Percentiles rank a stretch among this genome's conserved stretches.
Evolutionary conservation across 2,797 vertebrate species (phyloP).

Genomic region (Synaphobranchus kaupii): DNA sequence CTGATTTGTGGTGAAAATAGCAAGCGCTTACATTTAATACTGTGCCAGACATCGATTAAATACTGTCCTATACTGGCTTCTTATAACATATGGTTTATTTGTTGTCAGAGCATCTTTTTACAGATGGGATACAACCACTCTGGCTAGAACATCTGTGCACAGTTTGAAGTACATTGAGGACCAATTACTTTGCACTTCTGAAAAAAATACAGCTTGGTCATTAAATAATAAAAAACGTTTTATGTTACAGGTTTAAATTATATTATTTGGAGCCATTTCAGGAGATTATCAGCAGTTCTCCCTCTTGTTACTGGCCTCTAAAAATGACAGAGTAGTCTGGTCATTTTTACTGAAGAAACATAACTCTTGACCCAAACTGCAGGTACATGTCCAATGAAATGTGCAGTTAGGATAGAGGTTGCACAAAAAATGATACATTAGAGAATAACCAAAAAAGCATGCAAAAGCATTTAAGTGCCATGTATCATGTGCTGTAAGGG

Average conservation of each 20-base stretch:
- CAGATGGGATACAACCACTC: background rate
- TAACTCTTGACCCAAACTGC: background rate
- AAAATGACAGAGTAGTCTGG: background rate
- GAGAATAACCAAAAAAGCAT: background rate
- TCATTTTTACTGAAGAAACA: background rate
- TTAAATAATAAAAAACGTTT: background rate
- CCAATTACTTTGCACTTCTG: background rate
- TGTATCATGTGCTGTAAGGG: background rate
- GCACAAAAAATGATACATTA: background rate
- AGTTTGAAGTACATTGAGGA: background rate
- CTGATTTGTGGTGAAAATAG: background rate
- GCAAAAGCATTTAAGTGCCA: background rate
- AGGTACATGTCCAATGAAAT: background rate
- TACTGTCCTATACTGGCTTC: background rate
- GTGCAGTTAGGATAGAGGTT: background rate
- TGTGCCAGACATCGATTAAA: background rate
- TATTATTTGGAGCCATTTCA: background rate
- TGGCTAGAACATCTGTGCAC: background rate
- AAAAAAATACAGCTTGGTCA: background rate
- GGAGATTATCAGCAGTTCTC: background rate
- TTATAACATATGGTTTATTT: constrained; percentile 5
- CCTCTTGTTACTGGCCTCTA: background rate
- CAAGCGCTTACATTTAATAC: background rate
- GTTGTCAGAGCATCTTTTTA: background rate
- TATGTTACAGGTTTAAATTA: background rate